Evolutionary conservation across 2,888 invertebrate genomes (phyloP).

Genomic region (Pandemis corylana): DNA sequence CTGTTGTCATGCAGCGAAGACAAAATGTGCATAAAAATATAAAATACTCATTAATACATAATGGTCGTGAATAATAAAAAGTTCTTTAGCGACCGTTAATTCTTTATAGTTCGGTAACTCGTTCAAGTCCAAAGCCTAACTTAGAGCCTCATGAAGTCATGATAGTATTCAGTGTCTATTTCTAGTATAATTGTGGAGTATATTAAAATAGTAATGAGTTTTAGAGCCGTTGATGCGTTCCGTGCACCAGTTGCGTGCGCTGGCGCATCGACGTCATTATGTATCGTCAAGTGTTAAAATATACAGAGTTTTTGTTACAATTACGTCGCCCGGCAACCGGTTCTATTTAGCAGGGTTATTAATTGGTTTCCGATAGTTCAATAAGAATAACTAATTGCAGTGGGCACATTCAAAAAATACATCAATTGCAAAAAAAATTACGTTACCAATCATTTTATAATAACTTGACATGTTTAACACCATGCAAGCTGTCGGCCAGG

Average conservation of each 20-base stretch:
- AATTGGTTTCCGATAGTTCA: slow-evolving; percentile 47
- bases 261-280: slow-evolving; percentile 41
- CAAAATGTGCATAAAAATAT: slow-evolving; percentile 14
- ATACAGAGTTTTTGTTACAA: slow-evolving; percentile 48
- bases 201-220: slow-evolving; percentile 53
- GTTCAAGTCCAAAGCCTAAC: not conserved
- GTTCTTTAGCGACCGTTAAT: slow-evolving; percentile 52
- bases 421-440: slow-evolving; percentile 33
- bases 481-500: slow-evolving; percentile 20
- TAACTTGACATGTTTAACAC: slow-evolving; percentile 25
- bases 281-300: slow-evolving; percentile 49
- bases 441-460: slow-evolving; percentile 34
- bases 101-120: slow-evolving; percentile 17
- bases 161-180: slow-evolving; percentile 25
- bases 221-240: slow-evolving; percentile 50
- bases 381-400: slow-evolving; percentile 44
- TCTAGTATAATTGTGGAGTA: slow-evolving; percentile 45
- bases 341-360: slow-evolving; percentile 45
- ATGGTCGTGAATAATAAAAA: not conserved
- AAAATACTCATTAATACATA: not conserved
- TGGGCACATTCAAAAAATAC: slow-evolving; percentile 45
- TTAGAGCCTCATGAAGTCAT: not conserved
- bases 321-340: slow-evolving; percentile 44
- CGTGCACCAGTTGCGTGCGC: slow-evolving; percentile 53
- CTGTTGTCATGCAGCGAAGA: slow-evolving; percentile 9